Evolutionary conservation across 2,888 invertebrate species (phyloP), one percentile per base, ranked within the genome.

Genomic region (Oligia strigilis): DNA sequence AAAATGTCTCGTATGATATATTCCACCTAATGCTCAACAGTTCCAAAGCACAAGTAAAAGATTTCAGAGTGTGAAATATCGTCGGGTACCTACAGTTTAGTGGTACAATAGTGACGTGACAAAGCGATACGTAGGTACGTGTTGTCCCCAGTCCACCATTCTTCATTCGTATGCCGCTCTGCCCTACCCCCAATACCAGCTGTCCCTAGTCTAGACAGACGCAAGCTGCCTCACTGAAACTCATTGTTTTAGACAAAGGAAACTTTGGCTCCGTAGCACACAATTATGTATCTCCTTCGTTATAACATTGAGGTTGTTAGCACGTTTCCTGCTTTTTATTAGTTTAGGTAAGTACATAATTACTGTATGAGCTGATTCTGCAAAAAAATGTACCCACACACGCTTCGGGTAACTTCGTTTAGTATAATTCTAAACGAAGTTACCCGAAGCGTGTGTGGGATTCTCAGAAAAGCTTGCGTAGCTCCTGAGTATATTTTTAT

Each of bases 221-320:
- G 88, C 90, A 88, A 84, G 89, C 87, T 89, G 88, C 87, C 89
- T 91, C 85, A 84, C 87, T 90, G 88, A 91, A 92, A 92, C 91
- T 91, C 90, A 90, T 92, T 92, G 91, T 92, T 93, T 86, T 86
- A 88, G 89, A 93, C 92, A 93, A 93, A 92, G 89, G 87, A 89
- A 92, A 89, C 89, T 91, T 91, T 75, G 83, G 73, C 87, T 88
- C 83, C 43, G 84, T 84, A 79, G 86, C 80, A 80, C 84, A 88
- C 88, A 90, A 92, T 93, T 92, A 92, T 89, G 85, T 84, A 82
- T 84, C 87, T 83, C 85, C 87, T 88, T 90, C 86, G 84, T 90
- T 91, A 89, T 87, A 88, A 89, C 87, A 89, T 89, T 87, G 81
- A 83, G 78, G 75, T 84, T 85, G 78, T 72, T 72, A 78, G 76